Base-by-base conservation (phyloP, 2,888 invertebrate species). In the Tanytarsus gracilentus region DNA sequence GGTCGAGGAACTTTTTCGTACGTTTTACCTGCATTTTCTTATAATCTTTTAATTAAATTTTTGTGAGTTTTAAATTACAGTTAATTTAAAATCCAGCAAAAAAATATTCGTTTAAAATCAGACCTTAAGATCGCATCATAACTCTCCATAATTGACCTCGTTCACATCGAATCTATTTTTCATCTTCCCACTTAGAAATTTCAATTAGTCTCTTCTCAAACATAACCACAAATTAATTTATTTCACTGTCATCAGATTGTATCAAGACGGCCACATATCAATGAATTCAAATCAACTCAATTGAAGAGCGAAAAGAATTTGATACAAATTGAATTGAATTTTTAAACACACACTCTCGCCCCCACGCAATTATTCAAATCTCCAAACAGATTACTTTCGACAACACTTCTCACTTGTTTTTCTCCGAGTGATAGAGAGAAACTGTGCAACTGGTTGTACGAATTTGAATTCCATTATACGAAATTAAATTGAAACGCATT, bases 281-380 rank as follows among this genome's bases (percentile, higher is more conserved):
- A 52, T 52, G 11, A 52, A 53, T 36, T 36, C 14, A 49, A 49
- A 49, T 49, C 33, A 53, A 21, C 14, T 53, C 14, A 6, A 14
- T 18, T 23, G 49, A 7, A 16, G 23, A 8, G 26, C 49, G 25
- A 25, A 49, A 23, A 52, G 36, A 23, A 40, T 16, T 33, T 30
- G 36, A n/a, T 14, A 40, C 55, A 55, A 55, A 55, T 55, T 55
- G 55, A n/a, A 55, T 40, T 55, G 39, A 55, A 55, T 55, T 55
- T 55, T 39, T 53, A 7, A 11, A 16, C 16, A 4, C 44, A 18
- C 40, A 18, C 14, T 25, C 11, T 25, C 18, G 9, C 40, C 36
- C 49, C 55, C n/a, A 55, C 55, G 25, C 55, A 55, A 55, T 55
- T 55, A 55, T 55, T 55, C 33, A 55, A 55, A 55, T 55, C 26